Evolutionary conservation across 2,113 vertebrate genomes (phyloP).

Genomic region (Telmatochromis sp.): DNA sequence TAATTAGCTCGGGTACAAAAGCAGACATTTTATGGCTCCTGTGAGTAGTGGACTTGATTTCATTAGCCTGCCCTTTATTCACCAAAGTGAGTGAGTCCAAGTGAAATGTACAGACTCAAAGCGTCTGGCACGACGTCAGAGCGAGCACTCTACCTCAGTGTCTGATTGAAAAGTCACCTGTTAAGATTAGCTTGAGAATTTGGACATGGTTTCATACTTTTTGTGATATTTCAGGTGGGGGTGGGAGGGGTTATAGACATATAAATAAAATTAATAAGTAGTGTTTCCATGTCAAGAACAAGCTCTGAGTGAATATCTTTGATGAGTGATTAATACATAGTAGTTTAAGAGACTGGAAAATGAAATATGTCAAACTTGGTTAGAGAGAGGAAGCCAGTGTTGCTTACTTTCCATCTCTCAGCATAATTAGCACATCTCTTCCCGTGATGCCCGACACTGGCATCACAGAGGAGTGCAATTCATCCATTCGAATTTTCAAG

Average conservation of each 20-base stretch:
- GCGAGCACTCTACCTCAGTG: background rate
- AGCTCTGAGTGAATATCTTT: background rate
- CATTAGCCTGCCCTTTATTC: constrained; percentile 54
- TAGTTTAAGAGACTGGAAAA: background rate
- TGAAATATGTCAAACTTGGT: background rate
- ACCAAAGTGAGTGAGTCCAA: constrained; percentile 11
- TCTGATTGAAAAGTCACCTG: background rate
- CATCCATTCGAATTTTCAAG: fast-evolving
- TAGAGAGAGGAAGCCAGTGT: background rate
- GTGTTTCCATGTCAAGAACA: background rate
- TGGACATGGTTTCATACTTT: background rate
- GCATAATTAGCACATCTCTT: background rate
- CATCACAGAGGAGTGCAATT: background rate
- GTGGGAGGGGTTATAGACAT: background rate
- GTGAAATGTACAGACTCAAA: constrained; percentile 18
- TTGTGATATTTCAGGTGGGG: background rate
- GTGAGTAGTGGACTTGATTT: constrained; percentile 52
- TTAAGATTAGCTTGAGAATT: background rate
- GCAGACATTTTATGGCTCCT: constrained; percentile 48
- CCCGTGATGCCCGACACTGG: background rate
- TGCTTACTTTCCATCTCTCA: background rate
- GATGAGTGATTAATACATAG: background rate
- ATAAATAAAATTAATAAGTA: background rate
- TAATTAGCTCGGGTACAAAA: constrained; percentile 67
- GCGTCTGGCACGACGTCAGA: background rate